These are phyloP conservation scores for Nasua narica DNA, from an alignment of 2,797 vertebrate genomes.

Conservation along the genomic window DNA sequence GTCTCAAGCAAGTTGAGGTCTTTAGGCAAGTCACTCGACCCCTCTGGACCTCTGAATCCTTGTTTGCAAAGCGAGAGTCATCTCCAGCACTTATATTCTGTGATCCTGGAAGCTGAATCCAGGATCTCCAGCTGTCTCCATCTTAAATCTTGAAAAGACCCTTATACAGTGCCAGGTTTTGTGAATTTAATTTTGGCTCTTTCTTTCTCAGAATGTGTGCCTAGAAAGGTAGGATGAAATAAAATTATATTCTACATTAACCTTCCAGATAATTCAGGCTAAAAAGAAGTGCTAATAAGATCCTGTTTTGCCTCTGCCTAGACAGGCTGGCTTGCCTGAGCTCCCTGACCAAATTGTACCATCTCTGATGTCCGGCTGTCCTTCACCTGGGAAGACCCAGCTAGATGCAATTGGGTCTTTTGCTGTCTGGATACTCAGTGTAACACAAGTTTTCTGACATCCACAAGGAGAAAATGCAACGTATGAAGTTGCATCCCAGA, in stretches of 20 bases:
- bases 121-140: neutral
- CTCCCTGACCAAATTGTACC: neutral
- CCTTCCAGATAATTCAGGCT: neutral
- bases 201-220: neutral
- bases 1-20: neutral
- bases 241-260: neutral
- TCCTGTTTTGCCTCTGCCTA: neutral
- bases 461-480: neutral
- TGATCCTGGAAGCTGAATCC: neutral
- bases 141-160: neutral
- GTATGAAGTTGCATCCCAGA: conserved; percentile 8
- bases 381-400: neutral
- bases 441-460: neutral
- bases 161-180: neutral
- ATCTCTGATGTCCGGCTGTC: neutral
- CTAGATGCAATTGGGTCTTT: neutral
- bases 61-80: neutral
- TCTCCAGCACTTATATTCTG: neutral
- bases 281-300: neutral
- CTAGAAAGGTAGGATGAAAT: neutral
- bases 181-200: neutral
- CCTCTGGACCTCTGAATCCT: neutral
- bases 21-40: neutral
- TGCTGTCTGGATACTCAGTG: neutral
- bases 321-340: neutral